These are phyloP conservation scores for Ibycter americanus DNA, from an alignment of 2,797 vertebrate genomes.

Conservation along the genomic window DNA sequence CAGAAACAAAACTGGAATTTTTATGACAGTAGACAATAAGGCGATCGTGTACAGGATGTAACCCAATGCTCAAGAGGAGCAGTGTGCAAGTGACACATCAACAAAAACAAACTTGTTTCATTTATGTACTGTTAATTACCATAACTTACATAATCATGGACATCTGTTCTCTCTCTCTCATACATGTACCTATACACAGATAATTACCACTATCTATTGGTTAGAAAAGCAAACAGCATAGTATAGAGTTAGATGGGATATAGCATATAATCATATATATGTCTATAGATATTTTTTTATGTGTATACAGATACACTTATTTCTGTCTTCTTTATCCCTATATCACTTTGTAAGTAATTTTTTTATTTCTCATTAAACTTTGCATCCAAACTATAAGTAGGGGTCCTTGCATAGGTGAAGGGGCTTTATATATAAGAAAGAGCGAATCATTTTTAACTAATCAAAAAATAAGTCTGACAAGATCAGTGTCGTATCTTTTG, in stretches of 20 bases:
- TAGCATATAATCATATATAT: background rate
- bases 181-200: background rate
- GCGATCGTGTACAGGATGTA: conserved; percentile 84
- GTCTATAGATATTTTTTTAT: background rate
- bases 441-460: background rate
- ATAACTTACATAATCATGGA: conserved; percentile 82
- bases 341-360: background rate
- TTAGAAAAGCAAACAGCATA: background rate
- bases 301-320: background rate
- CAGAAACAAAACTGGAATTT: conserved; percentile 77
- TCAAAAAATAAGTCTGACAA: background rate
- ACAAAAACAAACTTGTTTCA: conserved; percentile 88
- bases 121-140: conserved; percentile 83
- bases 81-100: conserved; percentile 89
- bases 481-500: background rate
- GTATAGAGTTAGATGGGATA: background rate
- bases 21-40: conserved; percentile 86
- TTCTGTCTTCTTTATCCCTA: background rate
- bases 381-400: background rate
- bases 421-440: background rate
- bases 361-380: background rate
- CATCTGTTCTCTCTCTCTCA: conserved; percentile 82
- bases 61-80: conserved; percentile 82
- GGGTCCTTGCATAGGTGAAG: background rate
- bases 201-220: conserved; percentile 11